Evolutionary conservation across 2,888 invertebrate species (phyloP).

Genomic region (Heliconius sara): DNA sequence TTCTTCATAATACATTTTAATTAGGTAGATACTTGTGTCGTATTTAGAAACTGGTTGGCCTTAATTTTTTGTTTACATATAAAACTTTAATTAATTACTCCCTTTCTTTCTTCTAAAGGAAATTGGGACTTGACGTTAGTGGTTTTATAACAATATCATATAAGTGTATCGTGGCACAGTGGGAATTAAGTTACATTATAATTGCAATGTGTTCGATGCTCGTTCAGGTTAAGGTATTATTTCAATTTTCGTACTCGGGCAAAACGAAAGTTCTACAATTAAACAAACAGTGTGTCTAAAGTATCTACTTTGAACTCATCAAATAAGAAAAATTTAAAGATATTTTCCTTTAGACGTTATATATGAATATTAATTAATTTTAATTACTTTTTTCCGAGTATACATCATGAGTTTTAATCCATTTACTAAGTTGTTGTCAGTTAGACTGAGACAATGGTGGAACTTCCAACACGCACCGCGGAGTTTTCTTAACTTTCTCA

Average conservation of each 20-base stretch:
- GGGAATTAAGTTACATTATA: no score
- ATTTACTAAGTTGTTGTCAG: conserved; percentile 10
- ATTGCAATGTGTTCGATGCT: neutral
- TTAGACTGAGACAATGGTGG: conserved; percentile 11
- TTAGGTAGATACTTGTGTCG: conserved; percentile 37
- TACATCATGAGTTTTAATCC: neutral
- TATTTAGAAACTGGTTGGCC: conserved; percentile 10
- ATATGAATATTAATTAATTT: no score
- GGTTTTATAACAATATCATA: neutral
- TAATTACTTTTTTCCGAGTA: neutral
- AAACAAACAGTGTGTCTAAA: no score
- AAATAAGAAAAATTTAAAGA: no score
- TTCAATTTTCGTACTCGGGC: no score
- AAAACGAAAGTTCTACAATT: no score
- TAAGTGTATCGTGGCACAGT: no score
- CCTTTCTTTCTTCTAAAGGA: neutral
- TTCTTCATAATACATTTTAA: conserved; percentile 40
- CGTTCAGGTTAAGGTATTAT: neutral
- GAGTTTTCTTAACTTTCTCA: conserved; percentile 26
- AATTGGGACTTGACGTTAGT: neutral
- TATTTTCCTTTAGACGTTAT: no score
- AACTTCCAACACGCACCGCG: conserved; percentile 6
- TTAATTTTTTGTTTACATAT: conserved; percentile 11
- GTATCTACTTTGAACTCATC: no score
- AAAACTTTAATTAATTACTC: neutral